phyloP scores from a whole-genome alignment of 2,888 invertebrate species.

The Melanostoma scalare region DNA sequence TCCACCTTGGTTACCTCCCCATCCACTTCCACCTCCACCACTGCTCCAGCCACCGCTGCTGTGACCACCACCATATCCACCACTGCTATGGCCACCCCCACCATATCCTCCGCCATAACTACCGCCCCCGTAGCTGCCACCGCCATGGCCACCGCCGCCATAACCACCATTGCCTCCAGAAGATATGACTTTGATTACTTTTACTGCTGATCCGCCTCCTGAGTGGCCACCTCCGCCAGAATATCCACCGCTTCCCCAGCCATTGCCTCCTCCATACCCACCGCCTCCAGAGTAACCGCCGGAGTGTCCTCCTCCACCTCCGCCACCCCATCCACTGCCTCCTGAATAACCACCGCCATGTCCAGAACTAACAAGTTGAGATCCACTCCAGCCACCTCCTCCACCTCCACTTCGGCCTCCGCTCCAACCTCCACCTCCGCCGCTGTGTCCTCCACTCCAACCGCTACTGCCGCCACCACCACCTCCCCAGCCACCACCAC shows the following conservation, averaged over 20 bases:
- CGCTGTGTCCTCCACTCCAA: neutral
- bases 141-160: slow-evolving; percentile 15
- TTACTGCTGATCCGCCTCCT: slow-evolving; percentile 37
- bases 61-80: slow-evolving; percentile 43
- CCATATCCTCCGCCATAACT: slow-evolving; percentile 5
- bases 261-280: slow-evolving; percentile 8
- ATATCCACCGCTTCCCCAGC: slow-evolving; percentile 41
- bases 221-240: slow-evolving; percentile 20
- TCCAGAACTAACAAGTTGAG: neutral
- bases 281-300: slow-evolving; percentile 2
- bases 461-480: neutral
- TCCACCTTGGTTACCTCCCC: neutral
- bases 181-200: slow-evolving; percentile 40
- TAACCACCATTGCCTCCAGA: slow-evolving; percentile 24
- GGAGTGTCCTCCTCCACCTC: slow-evolving; percentile 14
- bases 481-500: slow-evolving; percentile 8
- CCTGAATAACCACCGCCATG: slow-evolving; percentile 23
- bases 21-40: neutral
- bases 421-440: slow-evolving; percentile 26
- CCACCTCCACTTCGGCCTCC: slow-evolving; percentile 16
- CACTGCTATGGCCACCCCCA: slow-evolving; percentile 31
- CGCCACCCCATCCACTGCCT: slow-evolving; percentile 15
- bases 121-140: slow-evolving; percentile 30
- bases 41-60: slow-evolving; percentile 29
- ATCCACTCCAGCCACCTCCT: neutral